Evolutionary conservation across 2,888 invertebrate genomes (phyloP).

Genomic region (Ceratothoa steindachneri): DNA sequence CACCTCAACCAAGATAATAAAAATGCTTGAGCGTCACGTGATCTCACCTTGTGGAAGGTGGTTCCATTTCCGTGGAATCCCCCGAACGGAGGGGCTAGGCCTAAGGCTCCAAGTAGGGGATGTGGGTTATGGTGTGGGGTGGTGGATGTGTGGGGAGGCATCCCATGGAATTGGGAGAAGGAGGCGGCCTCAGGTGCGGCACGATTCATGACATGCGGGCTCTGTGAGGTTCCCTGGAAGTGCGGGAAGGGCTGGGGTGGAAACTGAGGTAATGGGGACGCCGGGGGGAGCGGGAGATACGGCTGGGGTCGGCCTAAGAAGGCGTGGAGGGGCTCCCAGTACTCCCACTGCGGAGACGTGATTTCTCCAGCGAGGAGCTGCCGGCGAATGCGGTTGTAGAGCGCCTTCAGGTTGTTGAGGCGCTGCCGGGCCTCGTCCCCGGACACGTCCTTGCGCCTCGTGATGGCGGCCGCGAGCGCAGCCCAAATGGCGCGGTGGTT

Average conservation of each 20-base stretch:
- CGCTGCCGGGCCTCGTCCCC: slow-evolving; percentile 47
- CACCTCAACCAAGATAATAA: not conserved
- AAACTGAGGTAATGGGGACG: slow-evolving; percentile 6
- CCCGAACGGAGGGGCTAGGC: not conserved
- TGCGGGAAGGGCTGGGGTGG: slow-evolving; percentile 1
- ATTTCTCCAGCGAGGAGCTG: slow-evolving; percentile 47
- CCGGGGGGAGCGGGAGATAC: slow-evolving; percentile 20
- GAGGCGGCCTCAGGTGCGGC: not conserved
- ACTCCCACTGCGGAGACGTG: slow-evolving; percentile 45
- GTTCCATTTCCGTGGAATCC: not conserved
- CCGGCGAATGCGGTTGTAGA: slow-evolving; percentile 44
- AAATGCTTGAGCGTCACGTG: not conserved
- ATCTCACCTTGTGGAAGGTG: not conserved
- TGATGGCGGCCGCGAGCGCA: slow-evolving; percentile 36
- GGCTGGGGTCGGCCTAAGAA: slow-evolving; percentile 44
- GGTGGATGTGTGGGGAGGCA: not conserved
- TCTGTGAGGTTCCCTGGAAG: not conserved
- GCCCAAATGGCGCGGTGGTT: slow-evolving; percentile 47
- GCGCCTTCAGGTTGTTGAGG: slow-evolving; percentile 46
- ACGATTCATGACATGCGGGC: not conserved
- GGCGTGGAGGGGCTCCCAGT: slow-evolving; percentile 43
- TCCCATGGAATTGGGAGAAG: not conserved
- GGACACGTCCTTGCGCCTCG: slow-evolving; percentile 37
- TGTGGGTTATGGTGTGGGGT: not conserved
- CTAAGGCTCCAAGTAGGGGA: not conserved